A percentile compares a stretch with the other conserved stretches of the same genome.
Conservation (phyloP, 2,888 invertebrate species). For the Liopterus haemorrhoidalis region DNA sequence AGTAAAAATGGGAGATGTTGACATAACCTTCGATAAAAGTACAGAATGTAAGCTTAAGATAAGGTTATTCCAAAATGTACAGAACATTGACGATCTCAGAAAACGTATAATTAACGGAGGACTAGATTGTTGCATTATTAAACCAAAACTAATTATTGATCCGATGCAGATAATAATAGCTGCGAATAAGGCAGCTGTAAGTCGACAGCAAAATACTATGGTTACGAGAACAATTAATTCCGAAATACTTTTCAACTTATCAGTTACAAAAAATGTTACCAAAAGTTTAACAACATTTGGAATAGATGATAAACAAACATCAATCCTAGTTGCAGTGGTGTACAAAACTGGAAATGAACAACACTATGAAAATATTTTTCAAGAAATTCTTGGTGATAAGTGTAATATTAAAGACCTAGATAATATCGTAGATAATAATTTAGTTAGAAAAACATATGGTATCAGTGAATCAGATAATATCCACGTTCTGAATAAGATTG, state of each 20-base stretch:
- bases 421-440: constrained; percentile 47
- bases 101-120: constrained; percentile 52
- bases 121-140: constrained; percentile 57
- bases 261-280: constrained; percentile 62
- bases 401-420: constrained; percentile 48
- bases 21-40: constrained; percentile 44
- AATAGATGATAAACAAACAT: constrained; percentile 47
- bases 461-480: constrained; percentile 47
- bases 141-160: constrained; percentile 55
- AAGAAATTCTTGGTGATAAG: constrained; percentile 52
- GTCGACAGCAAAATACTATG: constrained; percentile 47
- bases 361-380: constrained; percentile 41
- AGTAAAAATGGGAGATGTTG: too few species aligned
- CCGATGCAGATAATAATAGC: constrained; percentile 59
- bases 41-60: constrained; percentile 46
- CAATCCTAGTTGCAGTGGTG: constrained; percentile 48
- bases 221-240: constrained; percentile 58
- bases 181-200: constrained; percentile 59
- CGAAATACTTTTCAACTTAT: constrained; percentile 64
- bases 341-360: constrained; percentile 37
- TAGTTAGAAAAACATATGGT: constrained; percentile 57
- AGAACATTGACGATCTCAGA: constrained; percentile 52
- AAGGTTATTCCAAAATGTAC: constrained; percentile 53
- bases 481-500: constrained; percentile 53
- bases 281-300: constrained; percentile 63